Conservation (phyloP, 2,888 invertebrate genomes). For the Pteria penguin region DNA sequence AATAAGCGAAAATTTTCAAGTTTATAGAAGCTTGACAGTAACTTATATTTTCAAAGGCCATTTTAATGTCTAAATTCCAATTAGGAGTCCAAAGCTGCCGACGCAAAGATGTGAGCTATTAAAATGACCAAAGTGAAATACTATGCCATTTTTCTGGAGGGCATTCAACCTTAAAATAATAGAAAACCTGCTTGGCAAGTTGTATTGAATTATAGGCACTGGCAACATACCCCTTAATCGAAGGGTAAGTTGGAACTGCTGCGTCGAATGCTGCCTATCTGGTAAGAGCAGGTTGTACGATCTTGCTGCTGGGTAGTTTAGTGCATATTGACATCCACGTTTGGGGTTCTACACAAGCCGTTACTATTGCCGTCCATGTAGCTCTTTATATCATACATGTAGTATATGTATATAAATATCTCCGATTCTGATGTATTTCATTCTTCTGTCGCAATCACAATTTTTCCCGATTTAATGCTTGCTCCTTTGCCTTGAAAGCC, state of each 20-base stretch:
- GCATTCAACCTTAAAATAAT: background rate
- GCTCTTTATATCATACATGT: too few species aligned
- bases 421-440: background rate
- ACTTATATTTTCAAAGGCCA: background rate
- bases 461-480: slow-evolving; percentile 18
- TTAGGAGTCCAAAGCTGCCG: background rate
- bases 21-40: background rate
- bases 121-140: background rate
- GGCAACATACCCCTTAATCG: background rate
- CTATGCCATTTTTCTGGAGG: slow-evolving; percentile 1
- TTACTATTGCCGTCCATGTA: too few species aligned
- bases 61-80: background rate
- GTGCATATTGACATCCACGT: slow-evolving; percentile 14
- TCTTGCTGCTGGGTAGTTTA: slow-evolving; percentile 1
- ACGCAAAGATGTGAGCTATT: background rate
- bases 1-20: slow-evolving; percentile 10
- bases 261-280: slow-evolving; percentile 10
- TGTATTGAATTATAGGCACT: slow-evolving; percentile 3
- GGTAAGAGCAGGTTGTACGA: slow-evolving; percentile 1
- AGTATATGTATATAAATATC: too few species aligned
- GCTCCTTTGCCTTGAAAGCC: slow-evolving; percentile 33
- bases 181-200: slow-evolving; percentile 5
- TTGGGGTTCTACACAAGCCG: background rate
- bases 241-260: background rate
- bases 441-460: slow-evolving; percentile 22